These are phyloP conservation scores for Drosophila stalkeri DNA, from an alignment of 2,888 invertebrate genomes.

Conservation along the genomic window DNA sequence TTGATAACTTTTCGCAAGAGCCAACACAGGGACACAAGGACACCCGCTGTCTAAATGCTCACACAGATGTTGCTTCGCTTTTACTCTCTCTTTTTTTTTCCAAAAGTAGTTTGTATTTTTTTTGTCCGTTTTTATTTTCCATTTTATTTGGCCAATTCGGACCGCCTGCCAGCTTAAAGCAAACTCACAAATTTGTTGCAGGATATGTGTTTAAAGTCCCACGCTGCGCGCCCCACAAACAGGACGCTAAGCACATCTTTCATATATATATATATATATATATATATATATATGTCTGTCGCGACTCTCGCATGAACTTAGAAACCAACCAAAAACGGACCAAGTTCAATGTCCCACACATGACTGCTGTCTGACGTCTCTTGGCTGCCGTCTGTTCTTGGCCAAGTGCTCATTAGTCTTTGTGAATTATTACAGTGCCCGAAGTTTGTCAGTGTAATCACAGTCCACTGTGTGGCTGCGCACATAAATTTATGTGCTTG, in stretches of 20 bases:
- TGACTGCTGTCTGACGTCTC: neutral
- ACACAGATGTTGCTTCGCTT: constrained; percentile 60
- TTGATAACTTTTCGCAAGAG: constrained; percentile 63
- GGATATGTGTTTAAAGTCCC: constrained; percentile 48
- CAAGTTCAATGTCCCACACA: constrained; percentile 63
- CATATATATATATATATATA: constrained; percentile 3
- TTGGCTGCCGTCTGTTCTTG: neutral
- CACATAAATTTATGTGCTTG: constrained; percentile 1
- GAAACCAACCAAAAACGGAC: constrained; percentile 4
- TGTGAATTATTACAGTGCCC: constrained; percentile 24
- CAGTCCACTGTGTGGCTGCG: neutral
- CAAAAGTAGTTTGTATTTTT: constrained; percentile 9
- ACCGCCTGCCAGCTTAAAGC: constrained; percentile 59
- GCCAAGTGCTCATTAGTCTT: constrained; percentile 22
- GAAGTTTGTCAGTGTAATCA: constrained; percentile 8
- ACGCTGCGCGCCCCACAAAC: constrained; percentile 37
- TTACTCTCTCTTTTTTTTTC: neutral
- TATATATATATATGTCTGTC: constrained; percentile 11
- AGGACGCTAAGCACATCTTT: constrained; percentile 23
- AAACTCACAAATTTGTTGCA: constrained; percentile 51
- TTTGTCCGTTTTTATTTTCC: constrained; percentile 29
- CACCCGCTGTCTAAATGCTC: constrained; percentile 63
- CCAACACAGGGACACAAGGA: constrained; percentile 33
- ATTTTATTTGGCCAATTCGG: constrained; percentile 43
- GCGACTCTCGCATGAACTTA: constrained; percentile 26